Conservation (phyloP, 1,140 invertebrate genomes). For the Drosophila bocqueti region DNA sequence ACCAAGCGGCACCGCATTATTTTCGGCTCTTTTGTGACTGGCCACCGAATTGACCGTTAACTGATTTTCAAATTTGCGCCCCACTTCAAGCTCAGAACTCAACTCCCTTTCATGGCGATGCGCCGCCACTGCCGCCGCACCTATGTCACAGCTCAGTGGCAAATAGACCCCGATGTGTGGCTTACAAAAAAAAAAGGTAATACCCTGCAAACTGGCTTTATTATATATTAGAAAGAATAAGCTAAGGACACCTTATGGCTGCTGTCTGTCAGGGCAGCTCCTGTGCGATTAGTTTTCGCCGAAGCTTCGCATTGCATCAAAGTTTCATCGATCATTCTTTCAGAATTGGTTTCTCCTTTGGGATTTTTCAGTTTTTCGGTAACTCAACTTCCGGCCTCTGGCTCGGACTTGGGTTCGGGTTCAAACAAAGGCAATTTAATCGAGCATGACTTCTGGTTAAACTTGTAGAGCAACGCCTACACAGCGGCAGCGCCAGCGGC, state of each 20-base stretch:
- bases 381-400: constrained; percentile 65
- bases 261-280: not conserved
- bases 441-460: constrained; percentile 84
- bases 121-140: constrained; percentile 47
- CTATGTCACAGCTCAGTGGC: constrained; percentile 61
- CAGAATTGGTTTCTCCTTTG: not conserved
- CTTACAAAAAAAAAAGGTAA: not conserved
- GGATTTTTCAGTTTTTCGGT: constrained; percentile 63
- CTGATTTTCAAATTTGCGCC: constrained; percentile 78
- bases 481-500: constrained; percentile 17
- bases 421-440: constrained; percentile 80
- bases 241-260: not conserved
- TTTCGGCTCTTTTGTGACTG: constrained; percentile 67
- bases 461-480: constrained; percentile 83
- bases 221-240: not conserved
- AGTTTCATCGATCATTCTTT: not conserved
- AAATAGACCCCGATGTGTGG: not conserved
- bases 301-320: not conserved
- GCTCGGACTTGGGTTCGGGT: not conserved
- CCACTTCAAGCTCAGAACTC: constrained; percentile 1
- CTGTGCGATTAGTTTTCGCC: not conserved
- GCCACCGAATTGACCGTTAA: constrained; percentile 77
- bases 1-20: constrained; percentile 75
- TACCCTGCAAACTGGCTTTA: not conserved
- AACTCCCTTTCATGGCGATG: constrained; percentile 15